These are phyloP conservation scores for Felis catus DNA, from an alignment of 2,113 vertebrate genomes.

Conservation along the genomic window F.catus_Fca126_mat1.0 CM031412.1:147245501-147246000, in stretches of 20 bases:
- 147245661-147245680: background rate
- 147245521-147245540: conserved; percentile 39
- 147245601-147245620: conserved; percentile 25
- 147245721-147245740: background rate
- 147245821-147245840: background rate
- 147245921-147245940: no score
- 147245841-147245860: no score
- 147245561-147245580: conserved; percentile 61
- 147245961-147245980: no score
- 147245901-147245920: no score
- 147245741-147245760: background rate
- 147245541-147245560: background rate
- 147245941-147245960: no score
- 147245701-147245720: background rate
- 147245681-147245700: background rate
- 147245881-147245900: no score
- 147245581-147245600: conserved; percentile 33
- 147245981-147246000: no score
- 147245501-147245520: conserved; percentile 48
- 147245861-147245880: no score
- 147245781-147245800: background rate
- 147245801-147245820: background rate
- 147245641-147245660: background rate
- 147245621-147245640: conserved; percentile 4
- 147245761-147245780: background rate